Percentiles rank a stretch among this genome's conserved stretches.
Evolutionary conservation across 2,888 invertebrate genomes (phyloP).

Genomic region (Clanis bilineata): DNA sequence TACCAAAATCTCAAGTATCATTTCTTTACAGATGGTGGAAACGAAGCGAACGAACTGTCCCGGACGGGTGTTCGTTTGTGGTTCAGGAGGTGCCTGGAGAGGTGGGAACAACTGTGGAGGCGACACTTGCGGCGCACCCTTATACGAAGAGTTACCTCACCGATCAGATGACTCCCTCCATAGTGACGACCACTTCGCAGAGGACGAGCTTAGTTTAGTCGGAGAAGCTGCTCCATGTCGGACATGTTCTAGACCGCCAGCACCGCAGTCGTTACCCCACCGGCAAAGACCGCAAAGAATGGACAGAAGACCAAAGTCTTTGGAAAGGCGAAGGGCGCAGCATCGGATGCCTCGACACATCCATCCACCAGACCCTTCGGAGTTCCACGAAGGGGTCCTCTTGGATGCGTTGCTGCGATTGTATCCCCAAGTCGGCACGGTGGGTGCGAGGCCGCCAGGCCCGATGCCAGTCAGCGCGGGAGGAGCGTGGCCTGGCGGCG

Average conservation of each 20-base stretch:
- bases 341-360: constrained; percentile 75
- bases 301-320: constrained; percentile 80
- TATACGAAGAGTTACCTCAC: constrained; percentile 90
- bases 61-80: constrained; percentile 86
- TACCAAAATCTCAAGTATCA: too few species aligned
- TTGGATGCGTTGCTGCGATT: constrained; percentile 87
- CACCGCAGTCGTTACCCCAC: constrained; percentile 78
- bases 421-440: constrained; percentile 87
- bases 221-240: constrained; percentile 76
- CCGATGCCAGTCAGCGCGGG: constrained; percentile 80
- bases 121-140: constrained; percentile 84
- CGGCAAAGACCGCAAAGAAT: constrained; percentile 83
- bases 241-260: constrained; percentile 76
- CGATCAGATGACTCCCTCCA: constrained; percentile 83
- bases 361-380: constrained; percentile 87
- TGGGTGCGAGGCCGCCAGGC: constrained; percentile 78
- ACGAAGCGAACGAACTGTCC: constrained; percentile 84
- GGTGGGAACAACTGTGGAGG: constrained; percentile 75
- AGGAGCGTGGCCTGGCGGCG: constrained; percentile 87
- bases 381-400: constrained; percentile 91
- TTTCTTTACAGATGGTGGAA: constrained; percentile 85
- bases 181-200: constrained; percentile 93
- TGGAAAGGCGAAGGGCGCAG: constrained; percentile 76
- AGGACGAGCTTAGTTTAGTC: constrained; percentile 87
- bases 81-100: constrained; percentile 80